A percentile compares a stretch with the other conserved stretches of the same genome.
These are phyloP conservation scores for Agrotis exclamationis DNA, from an alignment of 2,888 invertebrate species.

Conservation along the genomic window DNA sequence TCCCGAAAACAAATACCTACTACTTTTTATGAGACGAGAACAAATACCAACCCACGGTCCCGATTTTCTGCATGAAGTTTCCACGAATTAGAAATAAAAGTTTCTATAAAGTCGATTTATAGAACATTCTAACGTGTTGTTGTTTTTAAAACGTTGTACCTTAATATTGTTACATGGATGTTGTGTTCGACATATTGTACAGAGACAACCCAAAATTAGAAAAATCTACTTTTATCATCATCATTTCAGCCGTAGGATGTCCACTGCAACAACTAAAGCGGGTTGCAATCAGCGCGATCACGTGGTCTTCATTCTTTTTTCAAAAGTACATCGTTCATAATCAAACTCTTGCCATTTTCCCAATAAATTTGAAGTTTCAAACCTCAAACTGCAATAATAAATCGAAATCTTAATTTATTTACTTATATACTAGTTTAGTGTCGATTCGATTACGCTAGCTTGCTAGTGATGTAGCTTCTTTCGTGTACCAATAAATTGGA, in stretches of 20 bases:
- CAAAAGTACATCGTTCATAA: no score
- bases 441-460: slow-evolving; percentile 26
- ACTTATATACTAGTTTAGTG: slow-evolving; percentile 15
- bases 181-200: background rate
- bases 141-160: background rate
- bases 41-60: slow-evolving; percentile 27
- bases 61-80: slow-evolving; percentile 29
- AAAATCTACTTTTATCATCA: no score
- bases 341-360: no score
- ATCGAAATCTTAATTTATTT: slow-evolving; percentile 7
- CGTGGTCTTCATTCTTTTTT: no score
- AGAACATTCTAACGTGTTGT: background rate
- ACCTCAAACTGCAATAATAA: background rate
- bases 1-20: slow-evolving; percentile 50
- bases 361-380: no score
- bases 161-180: background rate
- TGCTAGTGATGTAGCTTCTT: slow-evolving; percentile 39
- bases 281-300: no score
- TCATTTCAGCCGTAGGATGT: no score
- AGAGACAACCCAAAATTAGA: no score
- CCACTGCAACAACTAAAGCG: no score
- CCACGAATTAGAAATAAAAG: slow-evolving; percentile 28
- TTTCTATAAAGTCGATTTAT: slow-evolving; percentile 10
- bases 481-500: slow-evolving; percentile 49
- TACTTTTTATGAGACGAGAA: slow-evolving; percentile 40